These are phyloP conservation scores for Eulithis testata DNA, from an alignment of 2,888 invertebrate genomes.

Conservation along the genomic window DNA sequence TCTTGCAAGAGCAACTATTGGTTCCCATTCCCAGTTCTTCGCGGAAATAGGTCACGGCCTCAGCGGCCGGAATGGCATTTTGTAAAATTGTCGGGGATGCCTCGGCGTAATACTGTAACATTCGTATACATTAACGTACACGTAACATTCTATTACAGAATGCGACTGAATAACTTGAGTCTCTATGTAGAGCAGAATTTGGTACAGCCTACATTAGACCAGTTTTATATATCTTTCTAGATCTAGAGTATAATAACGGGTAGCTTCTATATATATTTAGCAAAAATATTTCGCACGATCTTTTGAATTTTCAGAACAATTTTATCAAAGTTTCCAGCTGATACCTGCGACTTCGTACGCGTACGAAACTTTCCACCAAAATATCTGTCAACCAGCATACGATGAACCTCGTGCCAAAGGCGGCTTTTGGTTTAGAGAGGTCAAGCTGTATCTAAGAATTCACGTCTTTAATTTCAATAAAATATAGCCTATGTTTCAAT, in stretches of 20 bases:
- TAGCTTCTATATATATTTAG: too few species aligned
- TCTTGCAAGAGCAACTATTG: conserved; percentile 27
- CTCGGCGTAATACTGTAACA: conserved; percentile 1
- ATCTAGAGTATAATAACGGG: too few species aligned
- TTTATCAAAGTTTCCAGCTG: neutral
- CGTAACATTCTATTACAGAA: neutral
- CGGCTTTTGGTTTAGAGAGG: too few species aligned
- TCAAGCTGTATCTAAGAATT: too few species aligned
- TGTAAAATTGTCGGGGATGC: conserved; percentile 21
- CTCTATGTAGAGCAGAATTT: neutral
- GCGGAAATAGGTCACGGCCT: conserved; percentile 37
- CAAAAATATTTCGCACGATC: too few species aligned
- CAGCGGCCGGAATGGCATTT: conserved; percentile 23
- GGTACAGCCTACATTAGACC: neutral
- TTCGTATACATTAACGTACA: neutral
- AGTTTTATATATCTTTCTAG: neutral
- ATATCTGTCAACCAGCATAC: too few species aligned
- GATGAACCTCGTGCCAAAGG: too few species aligned
- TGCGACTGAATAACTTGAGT: neutral
- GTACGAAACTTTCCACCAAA: too few species aligned
- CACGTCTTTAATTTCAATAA: too few species aligned
- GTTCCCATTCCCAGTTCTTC: conserved; percentile 30
- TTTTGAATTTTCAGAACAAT: neutral
- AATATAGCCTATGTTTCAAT: too few species aligned
- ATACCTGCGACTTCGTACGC: too few species aligned